phyloP scores from a whole-genome alignment of 2,888 invertebrate species.

The Drosophila silvestris region DNA sequence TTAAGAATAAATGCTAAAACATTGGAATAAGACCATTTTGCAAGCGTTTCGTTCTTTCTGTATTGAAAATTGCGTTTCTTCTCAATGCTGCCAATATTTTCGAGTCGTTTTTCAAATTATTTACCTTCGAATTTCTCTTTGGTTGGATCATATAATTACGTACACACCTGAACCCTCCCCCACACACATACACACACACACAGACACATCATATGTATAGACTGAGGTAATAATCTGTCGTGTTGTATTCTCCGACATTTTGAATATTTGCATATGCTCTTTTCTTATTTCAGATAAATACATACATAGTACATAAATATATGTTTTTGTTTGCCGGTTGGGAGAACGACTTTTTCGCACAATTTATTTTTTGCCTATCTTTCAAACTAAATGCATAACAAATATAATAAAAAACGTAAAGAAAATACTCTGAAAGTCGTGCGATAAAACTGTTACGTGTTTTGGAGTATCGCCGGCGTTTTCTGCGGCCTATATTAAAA shows the following conservation, averaged over 20 bases:
- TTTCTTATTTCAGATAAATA: constrained; percentile 1
- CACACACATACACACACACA: neutral
- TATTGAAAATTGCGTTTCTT: constrained; percentile 6
- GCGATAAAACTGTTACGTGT: constrained; percentile 3
- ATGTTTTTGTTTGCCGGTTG: constrained; percentile 1
- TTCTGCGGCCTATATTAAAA: constrained; percentile 1
- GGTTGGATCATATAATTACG: neutral
- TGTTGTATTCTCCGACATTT: constrained; percentile 1
- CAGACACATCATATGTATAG: constrained; percentile 9
- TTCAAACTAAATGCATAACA: neutral
- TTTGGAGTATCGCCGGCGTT: constrained; percentile 5
- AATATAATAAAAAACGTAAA: neutral
- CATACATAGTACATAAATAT: neutral
- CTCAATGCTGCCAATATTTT: constrained; percentile 12
- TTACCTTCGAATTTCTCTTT: neutral
- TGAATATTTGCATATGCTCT: neutral
- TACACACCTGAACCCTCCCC: neutral
- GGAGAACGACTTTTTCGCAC: constrained; percentile 8
- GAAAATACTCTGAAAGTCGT: constrained; percentile 11
- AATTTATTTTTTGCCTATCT: constrained; percentile 2
- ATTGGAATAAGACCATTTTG: constrained; percentile 3
- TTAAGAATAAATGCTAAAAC: constrained; percentile 17
- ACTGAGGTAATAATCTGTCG: constrained; percentile 20
- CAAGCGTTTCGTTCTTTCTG: constrained; percentile 1
- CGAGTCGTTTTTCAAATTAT: neutral